Evolutionary conservation across 2,888 invertebrate genomes (phyloP), one percentile per base, ranked within the genome.

Genomic region (Darwinula stevensoni): DNA sequence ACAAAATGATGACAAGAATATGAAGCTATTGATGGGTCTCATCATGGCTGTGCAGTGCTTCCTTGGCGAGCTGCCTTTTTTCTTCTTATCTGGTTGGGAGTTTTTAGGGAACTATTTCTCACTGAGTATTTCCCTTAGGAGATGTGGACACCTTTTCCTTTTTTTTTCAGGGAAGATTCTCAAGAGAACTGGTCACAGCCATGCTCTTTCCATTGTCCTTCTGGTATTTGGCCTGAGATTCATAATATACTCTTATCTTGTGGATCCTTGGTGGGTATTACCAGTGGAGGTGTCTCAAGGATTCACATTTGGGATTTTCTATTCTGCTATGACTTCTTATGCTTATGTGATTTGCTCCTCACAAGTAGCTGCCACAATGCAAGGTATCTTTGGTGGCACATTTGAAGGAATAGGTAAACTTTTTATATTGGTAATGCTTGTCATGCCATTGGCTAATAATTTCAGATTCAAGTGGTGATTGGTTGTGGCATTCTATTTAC

Each of bases 241-340:
- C 44, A 55, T 76, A 37, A 54, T 71, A 12, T 86, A 86, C 48
- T 82, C 80, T 2, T 51, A 69, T 32, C 51, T 84, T 32, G 54
- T 56, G 2, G 67, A 78, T 50, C 67, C 76, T 0, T 82, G 82
- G 80, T 65, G 63, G 57, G 65, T 73, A 30, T 54, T 88, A 36
- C 68, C 76, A 0, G 64, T 86, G 32, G 88, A 88, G 50, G 49
- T 80, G 36, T 52, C 74, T 5, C 80, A 86, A 50, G 82, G 86
- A 1, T 54, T 84, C 14, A 78, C 82, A 0, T 74, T 75, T 47
- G 84, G 84, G 14, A 61, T 82, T 46, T 74, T 74, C 44, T 82
- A 80, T 45, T 64, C 78, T 0, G 69, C 75, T 6, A 75, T 80
- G 73, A 67, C 76, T 13, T 74, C 76, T 0, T 82, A 78, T 50